Percentiles rank a stretch among this genome's conserved stretches.
phyloP scores from a whole-genome alignment of 1,140 invertebrate genomes.

The Platyscapa corneri region DNA sequence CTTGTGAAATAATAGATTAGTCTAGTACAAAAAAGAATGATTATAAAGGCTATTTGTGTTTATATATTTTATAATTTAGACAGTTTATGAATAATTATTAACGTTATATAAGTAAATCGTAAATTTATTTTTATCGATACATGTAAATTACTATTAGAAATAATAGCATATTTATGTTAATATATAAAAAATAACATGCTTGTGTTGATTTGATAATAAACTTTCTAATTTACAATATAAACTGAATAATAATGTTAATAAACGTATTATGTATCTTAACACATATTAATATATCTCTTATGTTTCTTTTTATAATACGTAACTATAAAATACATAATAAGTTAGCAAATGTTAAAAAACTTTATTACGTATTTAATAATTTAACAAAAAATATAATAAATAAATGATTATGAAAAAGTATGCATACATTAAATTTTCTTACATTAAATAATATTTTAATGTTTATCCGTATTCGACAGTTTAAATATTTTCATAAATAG shows the following conservation, averaged over 20 bases:
- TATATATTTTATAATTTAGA: neutral
- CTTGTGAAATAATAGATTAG: slow-evolving; percentile 1
- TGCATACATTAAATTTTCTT: neutral
- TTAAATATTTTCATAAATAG: neutral
- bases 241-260: neutral
- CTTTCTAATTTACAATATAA: neutral
- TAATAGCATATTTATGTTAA: neutral
- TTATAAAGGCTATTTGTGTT: neutral
- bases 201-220: neutral
- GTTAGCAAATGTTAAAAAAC: neutral
- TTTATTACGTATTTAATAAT: neutral
- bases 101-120: neutral
- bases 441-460: neutral
- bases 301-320: too few relatives aligned
- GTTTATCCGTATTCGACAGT: neutral
- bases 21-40: neutral
- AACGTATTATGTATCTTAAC: neutral
- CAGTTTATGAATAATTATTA: neutral
- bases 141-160: neutral
- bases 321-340: too few relatives aligned
- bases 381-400: neutral
- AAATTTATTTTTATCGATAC: neutral
- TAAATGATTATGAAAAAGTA: too few relatives aligned
- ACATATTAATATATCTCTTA: neutral
- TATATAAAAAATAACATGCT: neutral